Percentiles rank a stretch among this genome's conserved stretches.
These are phyloP conservation scores for Dufourea novaeangliae DNA, from an alignment of 1,140 invertebrate genomes.

Conservation along the genomic window DNA sequence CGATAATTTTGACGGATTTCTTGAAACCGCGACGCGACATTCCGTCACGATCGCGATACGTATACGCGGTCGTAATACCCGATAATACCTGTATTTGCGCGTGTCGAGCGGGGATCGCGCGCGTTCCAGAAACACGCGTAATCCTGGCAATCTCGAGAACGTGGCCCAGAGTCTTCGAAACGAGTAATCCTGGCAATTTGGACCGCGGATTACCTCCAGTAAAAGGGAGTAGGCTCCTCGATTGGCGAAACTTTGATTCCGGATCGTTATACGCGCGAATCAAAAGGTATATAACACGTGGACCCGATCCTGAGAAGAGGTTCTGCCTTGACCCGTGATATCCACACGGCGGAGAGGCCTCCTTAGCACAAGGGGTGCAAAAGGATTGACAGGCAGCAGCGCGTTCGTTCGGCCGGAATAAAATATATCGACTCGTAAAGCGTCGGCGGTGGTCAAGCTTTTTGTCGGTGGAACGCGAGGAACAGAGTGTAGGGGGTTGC, in stretches of 20 bases:
- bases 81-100: constrained; percentile 70
- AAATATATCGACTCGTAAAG: constrained; percentile 68
- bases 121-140: constrained; percentile 67
- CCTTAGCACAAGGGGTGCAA: background rate
- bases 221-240: background rate
- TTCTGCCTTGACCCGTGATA: too few species aligned
- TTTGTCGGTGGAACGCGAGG: constrained; percentile 26
- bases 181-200: constrained; percentile 75
- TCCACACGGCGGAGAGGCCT: too few species aligned
- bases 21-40: background rate
- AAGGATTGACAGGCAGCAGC: background rate
- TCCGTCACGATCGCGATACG: constrained; percentile 45
- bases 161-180: constrained; percentile 66
- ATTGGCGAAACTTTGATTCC: constrained; percentile 50
- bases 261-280: too few species aligned
- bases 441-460: constrained; percentile 51
- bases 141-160: constrained; percentile 74
- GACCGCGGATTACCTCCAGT: constrained; percentile 68
- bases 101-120: constrained; percentile 31
- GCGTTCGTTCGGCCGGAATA: constrained; percentile 51
- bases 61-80: constrained; percentile 59
- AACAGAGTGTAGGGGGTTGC: background rate
- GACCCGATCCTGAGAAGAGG: too few species aligned
- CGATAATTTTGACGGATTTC: too few species aligned
- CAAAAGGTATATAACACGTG: too few species aligned